A percentile compares a stretch with the other conserved stretches of the same genome.
These are phyloP conservation scores for Nomada goodeniana DNA, from an alignment of 2,888 invertebrate species.

Conservation along the genomic window DNA sequence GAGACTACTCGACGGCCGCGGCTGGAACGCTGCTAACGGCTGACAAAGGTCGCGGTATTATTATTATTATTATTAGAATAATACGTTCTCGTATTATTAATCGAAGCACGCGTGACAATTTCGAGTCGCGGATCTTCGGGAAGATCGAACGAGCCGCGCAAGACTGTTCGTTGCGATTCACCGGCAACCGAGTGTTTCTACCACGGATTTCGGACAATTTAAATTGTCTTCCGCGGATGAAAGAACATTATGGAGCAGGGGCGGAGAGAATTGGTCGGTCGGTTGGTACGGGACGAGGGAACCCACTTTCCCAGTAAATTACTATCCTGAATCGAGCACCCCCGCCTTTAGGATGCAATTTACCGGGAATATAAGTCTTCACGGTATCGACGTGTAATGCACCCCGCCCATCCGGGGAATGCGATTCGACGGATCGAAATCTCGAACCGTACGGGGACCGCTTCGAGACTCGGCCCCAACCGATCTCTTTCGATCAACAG, in stretches of 20 bases:
- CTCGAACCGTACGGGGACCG: neutral
- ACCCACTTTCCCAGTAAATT: constrained; percentile 57
- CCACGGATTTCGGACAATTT: constrained; percentile 62
- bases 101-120: constrained; percentile 17
- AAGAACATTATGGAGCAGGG: constrained; percentile 57
- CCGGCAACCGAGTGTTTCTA: constrained; percentile 46
- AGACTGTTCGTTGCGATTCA: constrained; percentile 55
- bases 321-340: constrained; percentile 52
- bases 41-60: neutral
- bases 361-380: constrained; percentile 55
- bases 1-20: neutral
- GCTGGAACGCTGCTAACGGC: neutral
- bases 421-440: constrained; percentile 42
- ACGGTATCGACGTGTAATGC: constrained; percentile 58
- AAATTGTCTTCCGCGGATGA: constrained; percentile 62
- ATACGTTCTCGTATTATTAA: neutral
- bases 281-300: constrained; percentile 12
- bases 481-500: constrained; percentile 15
- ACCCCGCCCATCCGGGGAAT: constrained; percentile 24
- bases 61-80: too few species aligned
- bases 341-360: constrained; percentile 63
- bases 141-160: constrained; percentile 48
- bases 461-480: neutral
- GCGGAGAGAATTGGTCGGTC: too few species aligned
- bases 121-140: constrained; percentile 28